Evolutionary conservation across 2,888 invertebrate species (phyloP).

Genomic region (Drosophila longiperda): DNA sequence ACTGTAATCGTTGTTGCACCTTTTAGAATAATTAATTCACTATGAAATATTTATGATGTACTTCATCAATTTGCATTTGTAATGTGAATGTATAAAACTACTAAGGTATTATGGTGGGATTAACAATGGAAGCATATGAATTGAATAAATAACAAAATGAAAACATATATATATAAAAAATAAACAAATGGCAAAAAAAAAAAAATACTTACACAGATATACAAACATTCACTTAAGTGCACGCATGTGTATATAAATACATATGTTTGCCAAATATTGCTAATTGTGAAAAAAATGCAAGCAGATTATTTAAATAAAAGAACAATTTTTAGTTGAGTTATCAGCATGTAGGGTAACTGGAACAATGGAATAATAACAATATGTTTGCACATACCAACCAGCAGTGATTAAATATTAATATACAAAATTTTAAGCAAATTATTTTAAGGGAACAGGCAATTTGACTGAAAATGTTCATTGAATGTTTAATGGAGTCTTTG

Average conservation of each 20-base stretch:
- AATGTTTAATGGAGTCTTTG: conserved; percentile 1
- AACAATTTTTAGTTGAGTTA: conserved; percentile 7
- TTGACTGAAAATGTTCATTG: background rate
- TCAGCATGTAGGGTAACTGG: background rate
- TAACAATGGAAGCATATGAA: conserved; percentile 35
- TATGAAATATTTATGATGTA: conserved; percentile 58
- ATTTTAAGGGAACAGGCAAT: conserved; percentile 3
- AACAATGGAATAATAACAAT: background rate
- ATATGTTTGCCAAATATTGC: conserved; percentile 23
- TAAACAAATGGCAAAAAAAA: conserved; percentile 1
- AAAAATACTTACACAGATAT: conserved; percentile 1
- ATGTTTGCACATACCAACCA: background rate
- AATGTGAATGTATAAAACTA: conserved; percentile 39
- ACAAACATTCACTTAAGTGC: conserved; percentile 12
- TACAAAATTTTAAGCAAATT: too few species aligned
- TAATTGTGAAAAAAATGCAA: conserved; percentile 45
- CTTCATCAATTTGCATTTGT: conserved; percentile 41
- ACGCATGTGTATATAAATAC: conserved; percentile 7
- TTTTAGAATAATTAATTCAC: conserved; percentile 54
- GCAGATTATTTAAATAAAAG: conserved; percentile 45
- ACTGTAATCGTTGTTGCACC: conserved; percentile 67
- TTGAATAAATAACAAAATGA: conserved; percentile 29
- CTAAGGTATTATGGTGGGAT: conserved; percentile 25
- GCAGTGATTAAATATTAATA: conserved; percentile 7
- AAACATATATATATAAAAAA: conserved; percentile 11